A percentile compares a stretch with the other conserved stretches of the same genome.
Evolutionary conservation across 2,888 invertebrate genomes (phyloP).

Genomic region (Diadegma fenestrale): DNA sequence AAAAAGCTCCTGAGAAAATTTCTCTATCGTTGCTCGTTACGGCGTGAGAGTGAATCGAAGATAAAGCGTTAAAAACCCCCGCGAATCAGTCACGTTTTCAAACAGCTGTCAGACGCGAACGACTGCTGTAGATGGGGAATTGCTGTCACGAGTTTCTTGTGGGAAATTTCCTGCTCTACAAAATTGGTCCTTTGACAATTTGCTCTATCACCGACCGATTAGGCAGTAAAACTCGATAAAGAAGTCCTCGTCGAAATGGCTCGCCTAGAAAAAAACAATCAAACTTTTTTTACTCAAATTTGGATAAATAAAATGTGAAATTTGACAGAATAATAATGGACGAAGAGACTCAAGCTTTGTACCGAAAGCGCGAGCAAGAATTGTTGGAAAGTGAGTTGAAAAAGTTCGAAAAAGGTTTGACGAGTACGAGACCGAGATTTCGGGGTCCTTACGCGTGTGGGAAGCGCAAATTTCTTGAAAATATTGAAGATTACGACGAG

Average conservation of each 20-base stretch:
- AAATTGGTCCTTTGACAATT: neutral
- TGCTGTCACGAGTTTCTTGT: neutral
- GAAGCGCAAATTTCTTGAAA: conserved; percentile 68
- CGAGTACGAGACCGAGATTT: conserved; percentile 75
- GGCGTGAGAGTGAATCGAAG: neutral
- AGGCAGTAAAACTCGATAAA: neutral
- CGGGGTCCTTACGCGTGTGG: conserved; percentile 70
- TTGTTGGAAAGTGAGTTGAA: conserved; percentile 75
- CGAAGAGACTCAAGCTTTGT: conserved; percentile 71
- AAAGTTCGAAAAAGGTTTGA: conserved; percentile 76
- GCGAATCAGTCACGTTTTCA: neutral
- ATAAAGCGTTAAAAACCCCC: neutral
- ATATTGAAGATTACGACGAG: conserved; percentile 72
- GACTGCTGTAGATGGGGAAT: neutral
- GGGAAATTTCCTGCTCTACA: neutral
- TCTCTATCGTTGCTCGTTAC: neutral
- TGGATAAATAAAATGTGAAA: neutral
- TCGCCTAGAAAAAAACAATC: neutral
- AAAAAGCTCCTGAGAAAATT: neutral
- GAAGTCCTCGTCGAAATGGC: neutral
- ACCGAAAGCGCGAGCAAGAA: conserved; percentile 74
- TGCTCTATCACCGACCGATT: neutral
- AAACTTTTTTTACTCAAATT: neutral
- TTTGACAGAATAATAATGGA: conserved; percentile 71
- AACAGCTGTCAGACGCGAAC: neutral